Percentiles rank a stretch among this genome's conserved stretches.
phyloP scores from a whole-genome alignment of 2,888 invertebrate species.

The Melipona beecheii region DNA sequence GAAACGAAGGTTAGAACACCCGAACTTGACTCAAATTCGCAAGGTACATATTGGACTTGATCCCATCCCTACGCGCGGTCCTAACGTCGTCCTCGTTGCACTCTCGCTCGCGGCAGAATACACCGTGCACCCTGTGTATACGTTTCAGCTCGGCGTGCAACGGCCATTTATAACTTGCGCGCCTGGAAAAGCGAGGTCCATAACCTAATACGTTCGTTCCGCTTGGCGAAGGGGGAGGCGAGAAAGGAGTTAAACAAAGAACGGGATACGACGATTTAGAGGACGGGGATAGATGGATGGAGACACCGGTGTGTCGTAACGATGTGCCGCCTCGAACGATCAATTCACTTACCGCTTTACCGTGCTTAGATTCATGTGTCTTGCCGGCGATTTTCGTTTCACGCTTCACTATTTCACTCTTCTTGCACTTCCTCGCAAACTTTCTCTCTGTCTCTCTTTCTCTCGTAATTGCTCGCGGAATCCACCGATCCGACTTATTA shows the following conservation, averaged over 20 bases:
- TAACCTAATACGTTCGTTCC: slow-evolving; percentile 74
- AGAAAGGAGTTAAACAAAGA: slow-evolving; percentile 71
- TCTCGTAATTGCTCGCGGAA: slow-evolving; percentile 9
- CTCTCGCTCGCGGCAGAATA: slow-evolving; percentile 56
- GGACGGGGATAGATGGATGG: slow-evolving; percentile 57
- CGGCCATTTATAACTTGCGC: slow-evolving; percentile 74
- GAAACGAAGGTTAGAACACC: no score
- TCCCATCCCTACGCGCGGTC: background rate
- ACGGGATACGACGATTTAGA: slow-evolving; percentile 64
- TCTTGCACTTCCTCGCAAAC: background rate
- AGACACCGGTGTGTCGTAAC: slow-evolving; percentile 58
- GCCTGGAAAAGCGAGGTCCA: slow-evolving; percentile 74
- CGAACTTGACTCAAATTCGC: no score
- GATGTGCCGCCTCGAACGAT: slow-evolving; percentile 53
- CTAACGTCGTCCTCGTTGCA: slow-evolving; percentile 37
- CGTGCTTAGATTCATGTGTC: slow-evolving; percentile 39
- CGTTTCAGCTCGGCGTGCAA: slow-evolving; percentile 77
- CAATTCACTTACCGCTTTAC: slow-evolving; percentile 51
- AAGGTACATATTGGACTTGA: no score
- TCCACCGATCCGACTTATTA: background rate
- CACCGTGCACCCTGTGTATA: slow-evolving; percentile 62
- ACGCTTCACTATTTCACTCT: slow-evolving; percentile 12
- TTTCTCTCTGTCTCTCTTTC: no score
- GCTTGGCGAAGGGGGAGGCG: slow-evolving; percentile 60
- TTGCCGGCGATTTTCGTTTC: slow-evolving; percentile 37